phyloP scores from a whole-genome alignment of 1,140 invertebrate species.

The Drosophila varians region DNA sequence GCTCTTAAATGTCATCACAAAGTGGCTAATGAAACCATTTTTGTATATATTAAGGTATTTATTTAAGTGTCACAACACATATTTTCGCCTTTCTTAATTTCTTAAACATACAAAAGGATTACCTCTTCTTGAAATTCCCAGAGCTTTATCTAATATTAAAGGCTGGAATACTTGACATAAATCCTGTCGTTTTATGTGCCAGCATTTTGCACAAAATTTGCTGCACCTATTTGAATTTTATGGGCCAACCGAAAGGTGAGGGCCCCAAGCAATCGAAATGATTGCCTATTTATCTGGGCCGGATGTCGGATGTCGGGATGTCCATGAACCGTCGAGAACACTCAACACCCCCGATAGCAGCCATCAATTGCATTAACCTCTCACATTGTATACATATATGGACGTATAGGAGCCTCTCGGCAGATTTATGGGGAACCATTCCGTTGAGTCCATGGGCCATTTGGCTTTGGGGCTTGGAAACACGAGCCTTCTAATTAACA shows the following conservation, averaged over 20 bases:
- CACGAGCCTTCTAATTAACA: conserved; percentile 61
- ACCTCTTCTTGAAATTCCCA: background rate
- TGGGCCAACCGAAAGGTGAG: conserved; percentile 15
- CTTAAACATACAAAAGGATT: background rate
- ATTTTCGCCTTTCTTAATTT: background rate
- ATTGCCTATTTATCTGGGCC: conserved; percentile 44
- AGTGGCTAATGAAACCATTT: background rate
- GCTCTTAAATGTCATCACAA: conserved; percentile 18
- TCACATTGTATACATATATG: background rate
- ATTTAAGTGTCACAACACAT: background rate
- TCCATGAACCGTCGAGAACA: conserved; percentile 22
- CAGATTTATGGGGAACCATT: conserved; percentile 33
- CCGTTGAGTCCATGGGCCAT: conserved; percentile 18
- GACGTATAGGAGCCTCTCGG: background rate
- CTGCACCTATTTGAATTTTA: conserved; percentile 10
- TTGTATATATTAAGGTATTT: background rate
- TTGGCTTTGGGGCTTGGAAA: conserved; percentile 36
- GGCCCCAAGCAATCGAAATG: conserved; percentile 27
- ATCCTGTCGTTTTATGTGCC: background rate
- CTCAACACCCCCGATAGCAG: conserved; percentile 26
- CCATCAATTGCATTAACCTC: conserved; percentile 31
- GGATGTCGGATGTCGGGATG: no score
- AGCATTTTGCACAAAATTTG: background rate
- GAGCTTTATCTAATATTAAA: background rate
- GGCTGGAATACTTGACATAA: background rate